These are phyloP conservation scores for Chiroxiphia lanceolata DNA, from an alignment of 2,797 vertebrate species.

Conservation along the genomic window DNA sequence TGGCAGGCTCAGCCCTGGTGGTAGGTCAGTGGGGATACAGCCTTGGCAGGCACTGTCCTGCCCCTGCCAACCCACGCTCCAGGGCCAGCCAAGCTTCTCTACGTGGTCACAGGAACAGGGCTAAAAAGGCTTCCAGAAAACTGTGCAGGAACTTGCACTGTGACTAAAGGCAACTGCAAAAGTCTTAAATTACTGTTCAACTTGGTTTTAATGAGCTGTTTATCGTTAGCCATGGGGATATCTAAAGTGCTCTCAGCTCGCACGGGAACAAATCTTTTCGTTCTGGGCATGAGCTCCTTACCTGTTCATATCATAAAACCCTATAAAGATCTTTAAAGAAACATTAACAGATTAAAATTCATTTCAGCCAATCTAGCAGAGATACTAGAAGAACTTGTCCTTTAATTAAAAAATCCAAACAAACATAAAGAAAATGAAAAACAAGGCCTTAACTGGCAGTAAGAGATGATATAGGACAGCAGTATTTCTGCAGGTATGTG, in stretches of 20 bases:
- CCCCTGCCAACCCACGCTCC: slow-evolving; percentile 39
- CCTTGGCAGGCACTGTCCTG: slow-evolving; percentile 15
- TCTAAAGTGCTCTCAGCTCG: not conserved
- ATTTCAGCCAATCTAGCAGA: not conserved
- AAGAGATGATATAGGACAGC: not conserved
- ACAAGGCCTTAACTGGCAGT: not conserved
- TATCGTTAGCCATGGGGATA: not conserved
- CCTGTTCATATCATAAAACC: not conserved
- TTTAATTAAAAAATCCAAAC: not conserved
- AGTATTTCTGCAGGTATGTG: not conserved
- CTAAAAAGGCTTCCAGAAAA: slow-evolving; percentile 36
- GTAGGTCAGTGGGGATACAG: slow-evolving; percentile 49
- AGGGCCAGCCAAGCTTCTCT: slow-evolving; percentile 24
- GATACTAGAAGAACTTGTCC: not conserved
- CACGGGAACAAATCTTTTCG: not conserved
- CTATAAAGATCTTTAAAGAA: not conserved
- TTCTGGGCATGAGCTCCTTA: not conserved
- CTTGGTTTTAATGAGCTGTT: slow-evolving; percentile 8
- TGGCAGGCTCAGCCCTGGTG: slow-evolving; percentile 51
- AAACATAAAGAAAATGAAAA: not conserved
- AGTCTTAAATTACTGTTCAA: not conserved
- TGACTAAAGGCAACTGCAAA: not conserved
- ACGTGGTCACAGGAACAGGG: not conserved
- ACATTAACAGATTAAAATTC: not conserved
- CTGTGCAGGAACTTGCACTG: not conserved